Evolutionary conservation across 2,888 invertebrate genomes (phyloP).

Genomic region (Eupelmus urozonus): DNA sequence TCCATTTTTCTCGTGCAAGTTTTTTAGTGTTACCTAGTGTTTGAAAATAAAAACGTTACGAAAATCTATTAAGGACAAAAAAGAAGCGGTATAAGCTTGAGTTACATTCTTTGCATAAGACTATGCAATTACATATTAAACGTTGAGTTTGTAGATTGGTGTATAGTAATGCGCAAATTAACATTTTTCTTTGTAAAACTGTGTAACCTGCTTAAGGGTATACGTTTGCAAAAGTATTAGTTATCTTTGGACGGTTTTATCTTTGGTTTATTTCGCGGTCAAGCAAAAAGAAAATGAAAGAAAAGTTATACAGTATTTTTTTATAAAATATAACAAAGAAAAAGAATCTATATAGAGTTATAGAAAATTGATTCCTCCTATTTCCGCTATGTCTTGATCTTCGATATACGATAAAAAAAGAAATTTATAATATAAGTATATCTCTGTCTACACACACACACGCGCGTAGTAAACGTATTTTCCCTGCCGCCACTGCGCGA

Average conservation of each 20-base stretch:
- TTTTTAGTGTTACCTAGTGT: slow-evolving; percentile 44
- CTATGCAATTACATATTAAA: slow-evolving; percentile 10
- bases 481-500: neutral
- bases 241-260: neutral
- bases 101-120: neutral
- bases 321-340: slow-evolving; percentile 22
- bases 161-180: neutral
- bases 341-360: too few species aligned
- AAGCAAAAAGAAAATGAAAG: neutral
- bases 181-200: neutral
- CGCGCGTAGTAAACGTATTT: slow-evolving; percentile 11
- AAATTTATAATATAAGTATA: slow-evolving; percentile 8
- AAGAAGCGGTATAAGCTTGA: too few species aligned
- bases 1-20: slow-evolving; percentile 36
- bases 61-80: neutral
- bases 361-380: neutral
- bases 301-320: slow-evolving; percentile 33
- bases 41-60: slow-evolving; percentile 7
- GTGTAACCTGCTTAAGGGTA: neutral
- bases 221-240: neutral
- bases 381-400: slow-evolving; percentile 25
- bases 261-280: neutral
- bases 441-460: slow-evolving; percentile 11
- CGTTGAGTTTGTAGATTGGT: slow-evolving; percentile 2
- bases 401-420: slow-evolving; percentile 2